These are phyloP conservation scores for Sebastes nivosus DNA, from an alignment of 2,797 vertebrate species.

Conservation along the genomic window DNA sequence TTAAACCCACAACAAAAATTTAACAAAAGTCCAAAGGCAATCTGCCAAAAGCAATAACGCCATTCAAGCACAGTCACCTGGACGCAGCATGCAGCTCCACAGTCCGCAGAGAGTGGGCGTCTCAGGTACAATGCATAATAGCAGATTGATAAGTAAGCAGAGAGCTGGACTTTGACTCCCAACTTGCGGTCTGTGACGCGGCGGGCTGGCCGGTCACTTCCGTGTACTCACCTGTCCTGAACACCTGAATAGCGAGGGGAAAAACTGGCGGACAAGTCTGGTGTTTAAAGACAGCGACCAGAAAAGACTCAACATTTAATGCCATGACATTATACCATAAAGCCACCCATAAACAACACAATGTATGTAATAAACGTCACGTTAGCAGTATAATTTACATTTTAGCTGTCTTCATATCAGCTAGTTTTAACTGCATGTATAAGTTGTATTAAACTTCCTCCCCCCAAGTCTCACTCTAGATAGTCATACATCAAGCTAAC, in stretches of 20 bases:
- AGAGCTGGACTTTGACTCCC: conserved; percentile 70
- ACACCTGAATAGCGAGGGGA: not conserved
- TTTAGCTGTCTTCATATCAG: fast-evolving
- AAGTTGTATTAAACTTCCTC: not conserved
- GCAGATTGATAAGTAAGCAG: conserved; percentile 33
- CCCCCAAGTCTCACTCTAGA: not conserved
- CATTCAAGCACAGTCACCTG: conserved; percentile 15
- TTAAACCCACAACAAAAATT: not conserved
- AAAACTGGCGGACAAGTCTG: not conserved
- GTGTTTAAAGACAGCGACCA: not conserved
- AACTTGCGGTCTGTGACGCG: not conserved
- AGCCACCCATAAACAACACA: not conserved
- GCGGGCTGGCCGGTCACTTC: conserved; percentile 49
- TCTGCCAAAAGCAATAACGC: not conserved
- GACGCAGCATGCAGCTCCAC: not conserved
- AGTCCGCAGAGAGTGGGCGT: conserved; percentile 32
- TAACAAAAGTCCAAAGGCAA: not conserved
- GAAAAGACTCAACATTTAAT: not conserved
- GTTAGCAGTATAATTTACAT: fast-evolving
- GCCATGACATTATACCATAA: not conserved
- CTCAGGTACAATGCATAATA: conserved; percentile 18
- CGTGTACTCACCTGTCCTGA: conserved; percentile 58
- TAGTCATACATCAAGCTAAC: conserved; percentile 28
- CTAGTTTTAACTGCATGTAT: fast-evolving
- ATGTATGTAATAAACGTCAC: not conserved